Percentiles rank a stretch among this genome's conserved stretches.
phyloP scores from a whole-genome alignment of 2,888 invertebrate genomes.

The Metellina segmentata region DNA sequence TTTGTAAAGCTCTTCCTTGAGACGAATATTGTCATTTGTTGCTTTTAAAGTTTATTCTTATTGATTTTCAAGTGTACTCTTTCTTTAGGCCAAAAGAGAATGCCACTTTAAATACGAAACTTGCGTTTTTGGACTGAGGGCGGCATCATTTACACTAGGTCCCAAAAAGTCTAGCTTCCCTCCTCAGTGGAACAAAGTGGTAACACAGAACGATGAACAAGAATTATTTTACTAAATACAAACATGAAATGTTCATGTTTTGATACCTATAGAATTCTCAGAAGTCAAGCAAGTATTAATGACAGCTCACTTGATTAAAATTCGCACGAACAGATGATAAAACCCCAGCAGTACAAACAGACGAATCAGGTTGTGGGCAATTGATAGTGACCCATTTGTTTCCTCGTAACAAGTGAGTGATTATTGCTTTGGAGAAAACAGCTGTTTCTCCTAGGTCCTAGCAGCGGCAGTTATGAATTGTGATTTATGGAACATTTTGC shows the following conservation, averaged over 20 bases:
- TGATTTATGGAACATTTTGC: conserved; percentile 30
- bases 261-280: background rate
- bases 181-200: no score
- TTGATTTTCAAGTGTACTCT: no score
- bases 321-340: background rate
- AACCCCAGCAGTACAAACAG: conserved; percentile 1
- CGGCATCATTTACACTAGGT: no score
- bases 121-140: no score
- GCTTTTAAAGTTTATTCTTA: no score
- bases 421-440: conserved; percentile 5
- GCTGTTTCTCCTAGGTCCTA: conserved; percentile 2
- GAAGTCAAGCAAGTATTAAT: background rate
- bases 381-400: conserved; percentile 45
- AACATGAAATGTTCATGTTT: background rate
- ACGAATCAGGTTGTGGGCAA: background rate
- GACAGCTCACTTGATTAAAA: background rate
- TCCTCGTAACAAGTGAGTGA: conserved; percentile 28
- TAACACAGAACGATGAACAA: no score
- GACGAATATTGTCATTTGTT: no score
- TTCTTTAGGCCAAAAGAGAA: no score
- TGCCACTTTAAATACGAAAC: no score
- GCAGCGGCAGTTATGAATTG: background rate
- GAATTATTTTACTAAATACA: no score
- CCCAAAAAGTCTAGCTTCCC: no score
- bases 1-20: no score